Evolutionary conservation across 1,140 invertebrate genomes (phyloP), one percentile per base, ranked within the genome.

Genomic region (Pectinophora gossypiella): DNA sequence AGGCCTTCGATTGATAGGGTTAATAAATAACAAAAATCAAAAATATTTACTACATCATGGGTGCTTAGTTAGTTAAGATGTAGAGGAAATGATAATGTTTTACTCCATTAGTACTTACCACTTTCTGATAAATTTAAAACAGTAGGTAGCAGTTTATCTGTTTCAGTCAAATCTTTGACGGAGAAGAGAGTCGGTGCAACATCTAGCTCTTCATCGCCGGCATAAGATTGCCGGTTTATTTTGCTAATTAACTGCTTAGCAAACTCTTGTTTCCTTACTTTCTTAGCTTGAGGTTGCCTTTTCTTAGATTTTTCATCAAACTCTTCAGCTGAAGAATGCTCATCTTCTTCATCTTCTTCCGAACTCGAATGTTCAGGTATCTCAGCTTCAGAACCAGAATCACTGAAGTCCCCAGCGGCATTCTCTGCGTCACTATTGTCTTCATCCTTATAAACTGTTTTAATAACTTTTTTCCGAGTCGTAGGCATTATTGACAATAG

Each of bases 61-160:
- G n/a, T n/a, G n/a, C n/a, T n/a, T n/a, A n/a, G n/a, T n/a, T n/a
- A n/a, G n/a, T n/a, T n/a, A n/a, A n/a, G n/a, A n/a, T n/a, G n/a
- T n/a, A n/a, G n/a, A n/a, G n/a, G n/a, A n/a, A n/a, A n/a, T n/a
- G n/a, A n/a, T n/a, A n/a, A n/a, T n/a, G n/a, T n/a, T n/a, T n/a
- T n/a, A n/a, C n/a, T n/a, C n/a, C n/a, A n/a, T n/a, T 7, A 3
- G n/a, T 40, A 52, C 75, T 57, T 67, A 88, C 87, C 87, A 80
- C 87, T 89, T 69, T 89, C 87, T 40, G 87, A 89, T 19, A 89
- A 69, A 74, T 89, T 85, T 1, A 89, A 63, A 44, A 83, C 56
- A 9, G 82, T 64, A 20, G 87, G 87, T 42, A 89, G 57, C 20
- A 86, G 53, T 62, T 88, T 89, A 65, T 89, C 81, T 49, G 76